Evolutionary conservation across 2,797 vertebrate genomes (phyloP).

Genomic region (Holocentrus rufus): DNA sequence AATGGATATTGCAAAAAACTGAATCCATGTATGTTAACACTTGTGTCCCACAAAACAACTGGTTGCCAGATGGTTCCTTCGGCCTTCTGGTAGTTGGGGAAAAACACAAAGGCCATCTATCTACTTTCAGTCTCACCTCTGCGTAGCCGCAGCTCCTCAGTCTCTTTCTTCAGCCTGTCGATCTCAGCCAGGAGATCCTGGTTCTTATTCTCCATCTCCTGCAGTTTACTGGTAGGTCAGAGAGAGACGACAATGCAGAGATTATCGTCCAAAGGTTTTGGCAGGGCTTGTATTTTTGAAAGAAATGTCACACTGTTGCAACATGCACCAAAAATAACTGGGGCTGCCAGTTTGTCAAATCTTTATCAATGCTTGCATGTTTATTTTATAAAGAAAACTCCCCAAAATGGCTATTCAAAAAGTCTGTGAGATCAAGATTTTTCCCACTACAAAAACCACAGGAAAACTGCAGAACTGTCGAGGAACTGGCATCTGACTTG

Average conservation of each 20-base stretch:
- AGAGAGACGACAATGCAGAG: conserved; percentile 9
- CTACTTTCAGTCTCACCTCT: conserved; percentile 84
- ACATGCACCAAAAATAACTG: no score
- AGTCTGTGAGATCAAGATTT: not conserved
- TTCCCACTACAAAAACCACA: not conserved
- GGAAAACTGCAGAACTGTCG: not conserved
- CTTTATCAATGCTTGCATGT: not conserved
- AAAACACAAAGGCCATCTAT: not conserved
- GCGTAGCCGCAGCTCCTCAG: conserved; percentile 92
- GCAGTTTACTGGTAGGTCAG: conserved; percentile 88
- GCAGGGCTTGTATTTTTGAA: not conserved
- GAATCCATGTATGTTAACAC: not conserved
- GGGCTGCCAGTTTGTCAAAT: no score
- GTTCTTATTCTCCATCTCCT: conserved; percentile 94
- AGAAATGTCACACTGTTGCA: no score
- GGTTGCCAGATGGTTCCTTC: not conserved
- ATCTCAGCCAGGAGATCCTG: conserved; percentile 91
- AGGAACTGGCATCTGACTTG: not conserved
- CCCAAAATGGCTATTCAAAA: no score
- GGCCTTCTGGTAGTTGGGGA: not conserved
- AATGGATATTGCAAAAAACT: not conserved
- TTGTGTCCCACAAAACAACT: not conserved
- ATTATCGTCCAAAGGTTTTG: not conserved
- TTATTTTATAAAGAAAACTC: not conserved
- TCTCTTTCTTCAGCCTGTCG: conserved; percentile 94